Evolutionary conservation across 2,113 vertebrate genomes (phyloP).

Genomic region (Serranochromis macrocephalus): DNA sequence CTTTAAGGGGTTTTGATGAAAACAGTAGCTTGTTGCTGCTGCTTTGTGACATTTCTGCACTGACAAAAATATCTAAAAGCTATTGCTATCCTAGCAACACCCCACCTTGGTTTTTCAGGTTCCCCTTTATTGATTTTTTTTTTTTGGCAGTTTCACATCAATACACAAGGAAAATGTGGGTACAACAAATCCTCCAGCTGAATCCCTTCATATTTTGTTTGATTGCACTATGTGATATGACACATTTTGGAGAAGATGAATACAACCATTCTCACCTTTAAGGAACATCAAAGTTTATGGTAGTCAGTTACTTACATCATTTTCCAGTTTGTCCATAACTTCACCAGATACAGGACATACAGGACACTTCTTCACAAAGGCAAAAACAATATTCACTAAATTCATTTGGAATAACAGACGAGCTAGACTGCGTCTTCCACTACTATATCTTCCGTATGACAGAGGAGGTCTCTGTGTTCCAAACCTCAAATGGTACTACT

Average conservation of each 20-base stretch:
- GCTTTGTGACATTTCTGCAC: background rate
- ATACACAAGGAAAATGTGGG: background rate
- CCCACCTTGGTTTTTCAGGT: background rate
- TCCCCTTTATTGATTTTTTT: background rate
- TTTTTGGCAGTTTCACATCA: background rate
- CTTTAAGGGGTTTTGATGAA: background rate
- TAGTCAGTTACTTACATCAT: background rate
- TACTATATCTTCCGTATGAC: too few relatives aligned
- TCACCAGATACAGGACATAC: background rate
- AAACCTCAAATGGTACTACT: too few relatives aligned
- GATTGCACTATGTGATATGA: background rate
- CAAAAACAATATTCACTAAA: too few relatives aligned
- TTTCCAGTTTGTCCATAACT: background rate
- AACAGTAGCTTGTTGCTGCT: background rate
- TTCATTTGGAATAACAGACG: too few relatives aligned
- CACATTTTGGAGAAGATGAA: background rate
- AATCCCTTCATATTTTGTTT: background rate
- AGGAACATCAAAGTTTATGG: background rate
- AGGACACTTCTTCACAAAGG: too few relatives aligned
- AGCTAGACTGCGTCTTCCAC: too few relatives aligned
- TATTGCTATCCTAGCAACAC: background rate
- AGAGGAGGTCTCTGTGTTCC: too few relatives aligned
- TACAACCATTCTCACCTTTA: background rate
- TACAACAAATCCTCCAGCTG: background rate
- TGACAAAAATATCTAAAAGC: background rate